Conservation (phyloP, 2,113 vertebrate genomes). For the Rhabdomys dilectus region DNA sequence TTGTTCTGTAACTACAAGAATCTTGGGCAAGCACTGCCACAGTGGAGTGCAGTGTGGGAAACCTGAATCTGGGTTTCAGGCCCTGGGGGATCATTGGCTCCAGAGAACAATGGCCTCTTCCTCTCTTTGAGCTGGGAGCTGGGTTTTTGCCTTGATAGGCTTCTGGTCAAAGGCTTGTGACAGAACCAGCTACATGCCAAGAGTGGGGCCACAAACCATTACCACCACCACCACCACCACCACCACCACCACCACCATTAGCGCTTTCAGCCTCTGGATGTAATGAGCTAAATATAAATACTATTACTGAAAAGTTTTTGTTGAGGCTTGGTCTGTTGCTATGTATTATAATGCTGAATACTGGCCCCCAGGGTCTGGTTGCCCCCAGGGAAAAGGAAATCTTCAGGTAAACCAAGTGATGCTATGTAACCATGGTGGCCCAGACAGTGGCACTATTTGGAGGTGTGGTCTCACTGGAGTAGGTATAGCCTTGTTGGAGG, state of each 20-base stretch:
- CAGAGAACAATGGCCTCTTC: not conserved
- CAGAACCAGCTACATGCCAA: not conserved
- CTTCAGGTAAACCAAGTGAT: too few relatives aligned
- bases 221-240: not conserved
- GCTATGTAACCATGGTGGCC: too few relatives aligned
- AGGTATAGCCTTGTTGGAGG: too few relatives aligned
- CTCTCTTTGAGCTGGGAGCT: not conserved
- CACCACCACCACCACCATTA: too few relatives aligned
- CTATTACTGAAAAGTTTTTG: constrained; percentile 10
- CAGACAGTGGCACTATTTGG: too few relatives aligned
- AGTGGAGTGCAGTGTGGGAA: not conserved
- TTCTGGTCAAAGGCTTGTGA: not conserved
- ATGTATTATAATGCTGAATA: too few relatives aligned
- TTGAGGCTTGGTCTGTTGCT: too few relatives aligned
- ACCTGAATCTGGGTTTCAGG: not conserved
- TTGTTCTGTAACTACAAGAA: not conserved
- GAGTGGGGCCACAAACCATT: not conserved
- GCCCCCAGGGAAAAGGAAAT: too few relatives aligned
- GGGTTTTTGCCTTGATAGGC: not conserved
- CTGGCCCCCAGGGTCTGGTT: too few relatives aligned
- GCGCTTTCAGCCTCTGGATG: not conserved
- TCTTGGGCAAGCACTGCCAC: not conserved
- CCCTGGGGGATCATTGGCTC: not conserved
- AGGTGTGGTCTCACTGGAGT: too few relatives aligned
- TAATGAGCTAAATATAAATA: not conserved